Evolutionary conservation across 2,113 vertebrate species (phyloP).

Genomic region (Plestiodon gilberti): DNA sequence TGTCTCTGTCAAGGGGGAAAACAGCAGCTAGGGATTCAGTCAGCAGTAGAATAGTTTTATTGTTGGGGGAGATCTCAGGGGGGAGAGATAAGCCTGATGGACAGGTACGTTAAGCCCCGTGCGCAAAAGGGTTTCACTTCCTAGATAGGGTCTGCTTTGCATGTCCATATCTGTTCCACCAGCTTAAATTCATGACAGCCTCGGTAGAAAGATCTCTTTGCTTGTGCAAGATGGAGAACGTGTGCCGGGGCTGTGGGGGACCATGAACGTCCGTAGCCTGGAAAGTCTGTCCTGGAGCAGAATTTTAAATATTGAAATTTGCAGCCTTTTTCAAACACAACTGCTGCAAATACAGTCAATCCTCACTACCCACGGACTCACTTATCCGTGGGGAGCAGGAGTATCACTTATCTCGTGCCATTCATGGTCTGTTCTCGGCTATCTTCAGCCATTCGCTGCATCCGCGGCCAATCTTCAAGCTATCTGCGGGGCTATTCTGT

Average conservation of each 20-base stretch:
- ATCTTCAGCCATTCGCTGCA: too few relatives aligned
- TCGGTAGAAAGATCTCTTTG: neutral
- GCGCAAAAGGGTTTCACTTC: neutral
- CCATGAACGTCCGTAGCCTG: neutral
- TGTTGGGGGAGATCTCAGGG: too few relatives aligned
- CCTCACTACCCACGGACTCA: too few relatives aligned
- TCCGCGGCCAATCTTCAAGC: too few relatives aligned
- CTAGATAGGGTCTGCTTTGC: fast-evolving
- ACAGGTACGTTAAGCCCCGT: neutral
- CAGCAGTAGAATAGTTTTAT: neutral
- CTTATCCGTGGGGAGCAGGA: too few relatives aligned
- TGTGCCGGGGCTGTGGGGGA: neutral
- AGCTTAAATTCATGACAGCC: neutral
- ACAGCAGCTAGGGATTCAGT: neutral
- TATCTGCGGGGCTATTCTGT: too few relatives aligned
- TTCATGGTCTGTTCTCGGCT: too few relatives aligned
- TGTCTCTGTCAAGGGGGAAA: slow-evolving; percentile 1
- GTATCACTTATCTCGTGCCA: too few relatives aligned
- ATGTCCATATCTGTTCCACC: neutral
- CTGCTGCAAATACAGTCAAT: neutral
- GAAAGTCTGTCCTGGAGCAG: neutral
- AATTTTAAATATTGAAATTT: neutral
- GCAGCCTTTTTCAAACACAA: neutral
- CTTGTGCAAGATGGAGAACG: neutral
- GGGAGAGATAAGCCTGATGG: neutral